Conservation (phyloP, 2,113 vertebrate genomes). For the Sitta europaea region DNA sequence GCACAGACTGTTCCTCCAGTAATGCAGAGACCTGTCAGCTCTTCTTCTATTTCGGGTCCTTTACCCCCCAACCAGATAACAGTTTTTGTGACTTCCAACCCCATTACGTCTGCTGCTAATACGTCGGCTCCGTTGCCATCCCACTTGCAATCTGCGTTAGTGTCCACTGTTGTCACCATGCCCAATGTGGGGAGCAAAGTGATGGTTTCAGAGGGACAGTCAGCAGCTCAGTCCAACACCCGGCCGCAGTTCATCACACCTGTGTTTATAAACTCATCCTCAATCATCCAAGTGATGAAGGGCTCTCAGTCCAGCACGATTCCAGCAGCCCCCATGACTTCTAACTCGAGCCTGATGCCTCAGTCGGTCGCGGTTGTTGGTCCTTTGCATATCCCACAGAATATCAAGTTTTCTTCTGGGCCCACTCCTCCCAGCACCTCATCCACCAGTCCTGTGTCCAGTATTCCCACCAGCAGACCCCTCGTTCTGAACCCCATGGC, state of each 20-base stretch:
- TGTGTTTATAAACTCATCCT: slow-evolving; percentile 89
- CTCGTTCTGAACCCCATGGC: slow-evolving; percentile 75
- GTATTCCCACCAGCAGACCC: slow-evolving; percentile 69
- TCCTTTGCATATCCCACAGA: slow-evolving; percentile 86
- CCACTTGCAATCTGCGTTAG: slow-evolving; percentile 80
- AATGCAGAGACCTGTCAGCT: slow-evolving; percentile 83
- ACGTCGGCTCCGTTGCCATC: slow-evolving; percentile 75
- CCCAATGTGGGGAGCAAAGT: slow-evolving; percentile 83
- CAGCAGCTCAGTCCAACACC: slow-evolving; percentile 67
- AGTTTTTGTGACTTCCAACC: slow-evolving; percentile 93
- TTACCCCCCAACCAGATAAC: slow-evolving; percentile 89
- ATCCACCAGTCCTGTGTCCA: slow-evolving; percentile 64
- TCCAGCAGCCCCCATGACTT: slow-evolving; percentile 71
- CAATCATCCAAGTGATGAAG: slow-evolving; percentile 91
- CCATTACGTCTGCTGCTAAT: slow-evolving; percentile 84
- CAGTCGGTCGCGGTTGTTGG: slow-evolving; percentile 83
- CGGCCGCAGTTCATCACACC: slow-evolving; percentile 89
- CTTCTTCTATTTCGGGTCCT: slow-evolving; percentile 77
- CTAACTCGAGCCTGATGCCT: slow-evolving; percentile 74
- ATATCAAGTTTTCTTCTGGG: slow-evolving; percentile 84
- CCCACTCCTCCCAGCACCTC: slow-evolving; percentile 68
- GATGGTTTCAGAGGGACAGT: slow-evolving; percentile 82
- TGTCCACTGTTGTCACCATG: slow-evolving; percentile 88
- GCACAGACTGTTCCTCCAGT: slow-evolving; percentile 78
- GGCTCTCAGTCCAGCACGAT: slow-evolving; percentile 84